A percentile compares a stretch with the other conserved stretches of the same genome.
These are phyloP conservation scores for Sebastes paucispinis DNA, from an alignment of 2,797 vertebrate genomes.

Conservation along the genomic window DNA sequence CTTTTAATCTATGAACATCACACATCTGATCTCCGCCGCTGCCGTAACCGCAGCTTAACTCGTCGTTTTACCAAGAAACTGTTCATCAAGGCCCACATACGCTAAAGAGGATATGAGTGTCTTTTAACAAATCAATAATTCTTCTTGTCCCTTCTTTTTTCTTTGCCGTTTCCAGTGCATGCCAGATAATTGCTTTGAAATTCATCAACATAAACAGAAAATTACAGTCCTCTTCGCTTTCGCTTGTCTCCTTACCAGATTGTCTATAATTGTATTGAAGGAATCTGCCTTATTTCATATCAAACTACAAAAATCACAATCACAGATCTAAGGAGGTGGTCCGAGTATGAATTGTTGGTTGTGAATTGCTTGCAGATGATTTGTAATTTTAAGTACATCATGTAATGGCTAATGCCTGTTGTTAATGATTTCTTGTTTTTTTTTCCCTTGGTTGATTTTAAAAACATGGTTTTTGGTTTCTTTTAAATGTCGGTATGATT, in stretches of 20 bases:
- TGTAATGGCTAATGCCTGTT: constrained; percentile 81
- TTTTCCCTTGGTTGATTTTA: constrained; percentile 65
- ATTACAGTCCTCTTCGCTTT: constrained; percentile 82
- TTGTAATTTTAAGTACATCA: constrained; percentile 83
- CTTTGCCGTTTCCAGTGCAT: constrained; percentile 83
- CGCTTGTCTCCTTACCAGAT: constrained; percentile 81
- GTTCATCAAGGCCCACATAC: constrained; percentile 77
- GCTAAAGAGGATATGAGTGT: constrained; percentile 82
- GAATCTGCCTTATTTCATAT: constrained; percentile 95
- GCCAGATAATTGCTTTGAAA: constrained; percentile 86
- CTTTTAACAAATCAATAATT: constrained; percentile 78
- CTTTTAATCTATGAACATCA: constrained; percentile 53
- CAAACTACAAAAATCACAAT: constrained; percentile 67
- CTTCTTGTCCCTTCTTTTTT: constrained; percentile 52
- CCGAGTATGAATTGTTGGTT: constrained; percentile 80
- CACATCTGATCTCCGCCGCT: constrained; percentile 47
- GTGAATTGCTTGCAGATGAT: constrained; percentile 86
- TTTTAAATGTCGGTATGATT: constrained; percentile 74
- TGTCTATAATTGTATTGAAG: constrained; percentile 86
- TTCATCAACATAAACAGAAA: constrained; percentile 82
- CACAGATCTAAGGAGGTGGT: constrained; percentile 64
- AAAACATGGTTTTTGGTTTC: constrained; percentile 54
- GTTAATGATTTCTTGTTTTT: constrained; percentile 71
- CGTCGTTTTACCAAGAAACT: constrained; percentile 60
- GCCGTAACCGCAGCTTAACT: constrained; percentile 51